phyloP scores from a whole-genome alignment of 1,140 invertebrate species.

The Portunus trituberculatus region DNA sequence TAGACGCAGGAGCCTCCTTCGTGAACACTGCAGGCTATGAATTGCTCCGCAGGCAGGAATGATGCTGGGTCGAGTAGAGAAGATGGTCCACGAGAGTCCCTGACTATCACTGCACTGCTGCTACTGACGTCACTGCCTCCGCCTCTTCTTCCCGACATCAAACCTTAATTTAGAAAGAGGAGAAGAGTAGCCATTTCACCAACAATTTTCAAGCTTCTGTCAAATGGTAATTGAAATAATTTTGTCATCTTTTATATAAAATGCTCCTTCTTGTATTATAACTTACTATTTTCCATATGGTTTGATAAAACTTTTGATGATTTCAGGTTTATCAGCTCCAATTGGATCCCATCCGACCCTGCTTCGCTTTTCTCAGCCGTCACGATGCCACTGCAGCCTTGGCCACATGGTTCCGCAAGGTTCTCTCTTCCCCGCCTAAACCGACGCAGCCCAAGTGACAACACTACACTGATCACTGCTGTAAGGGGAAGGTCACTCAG shows the following conservation, averaged over 20 bases:
- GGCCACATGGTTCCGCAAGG: background rate
- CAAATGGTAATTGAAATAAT: no score
- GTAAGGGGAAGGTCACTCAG: background rate
- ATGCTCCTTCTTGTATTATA: no score
- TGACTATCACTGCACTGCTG: no score
- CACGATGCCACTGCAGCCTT: background rate
- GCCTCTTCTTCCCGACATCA: background rate
- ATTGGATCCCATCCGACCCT: background rate
- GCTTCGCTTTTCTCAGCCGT: background rate
- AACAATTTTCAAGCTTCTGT: no score
- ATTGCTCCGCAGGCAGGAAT: background rate
- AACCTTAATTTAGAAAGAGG: no score
- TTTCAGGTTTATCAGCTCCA: background rate
- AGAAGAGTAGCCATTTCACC: no score
- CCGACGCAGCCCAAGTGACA: constrained; percentile 34
- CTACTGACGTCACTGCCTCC: background rate
- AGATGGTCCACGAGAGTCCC: background rate
- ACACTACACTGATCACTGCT: constrained; percentile 26
- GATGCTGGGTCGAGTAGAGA: background rate
- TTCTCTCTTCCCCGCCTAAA: background rate
- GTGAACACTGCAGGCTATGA: background rate
- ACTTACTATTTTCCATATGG: background rate
- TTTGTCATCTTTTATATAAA: no score
- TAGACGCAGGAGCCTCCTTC: background rate
- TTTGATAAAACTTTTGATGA: background rate